phyloP scores from a whole-genome alignment of 2,113 vertebrate species.

The Pandion haliaetus region DNA sequence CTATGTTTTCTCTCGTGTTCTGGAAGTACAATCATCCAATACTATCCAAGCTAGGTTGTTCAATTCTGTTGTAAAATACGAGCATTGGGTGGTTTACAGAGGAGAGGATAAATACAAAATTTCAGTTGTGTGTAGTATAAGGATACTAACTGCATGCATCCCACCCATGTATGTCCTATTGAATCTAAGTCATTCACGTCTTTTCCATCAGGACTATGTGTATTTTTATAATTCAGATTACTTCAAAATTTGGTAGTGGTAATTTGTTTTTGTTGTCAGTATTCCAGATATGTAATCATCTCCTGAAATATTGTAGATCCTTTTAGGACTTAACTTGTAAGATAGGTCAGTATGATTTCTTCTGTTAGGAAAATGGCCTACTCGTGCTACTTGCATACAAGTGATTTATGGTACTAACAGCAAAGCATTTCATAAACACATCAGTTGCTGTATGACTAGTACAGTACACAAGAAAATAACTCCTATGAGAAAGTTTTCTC shows the following conservation, averaged over 20 bases:
- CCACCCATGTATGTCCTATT: neutral
- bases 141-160: neutral
- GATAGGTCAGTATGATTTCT: neutral
- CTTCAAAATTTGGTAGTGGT: neutral
- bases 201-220: neutral
- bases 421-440: neutral
- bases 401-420: neutral
- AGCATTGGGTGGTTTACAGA: neutral
- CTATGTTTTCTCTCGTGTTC: neutral
- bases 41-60: neutral
- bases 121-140: neutral
- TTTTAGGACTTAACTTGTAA: neutral
- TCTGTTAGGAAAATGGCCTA: neutral
- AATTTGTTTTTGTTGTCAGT: neutral
- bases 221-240: neutral
- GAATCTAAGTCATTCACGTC: neutral
- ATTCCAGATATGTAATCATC: neutral
- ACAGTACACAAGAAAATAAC: neutral
- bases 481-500: neutral
- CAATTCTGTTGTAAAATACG: neutral
- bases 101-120: neutral
- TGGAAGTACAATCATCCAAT: neutral
- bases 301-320: neutral
- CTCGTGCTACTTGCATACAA: fast-evolving
- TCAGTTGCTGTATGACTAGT: neutral